These are phyloP conservation scores for Pipra filicauda DNA, from an alignment of 2,113 vertebrate genomes.

Conservation along the genomic window DNA sequence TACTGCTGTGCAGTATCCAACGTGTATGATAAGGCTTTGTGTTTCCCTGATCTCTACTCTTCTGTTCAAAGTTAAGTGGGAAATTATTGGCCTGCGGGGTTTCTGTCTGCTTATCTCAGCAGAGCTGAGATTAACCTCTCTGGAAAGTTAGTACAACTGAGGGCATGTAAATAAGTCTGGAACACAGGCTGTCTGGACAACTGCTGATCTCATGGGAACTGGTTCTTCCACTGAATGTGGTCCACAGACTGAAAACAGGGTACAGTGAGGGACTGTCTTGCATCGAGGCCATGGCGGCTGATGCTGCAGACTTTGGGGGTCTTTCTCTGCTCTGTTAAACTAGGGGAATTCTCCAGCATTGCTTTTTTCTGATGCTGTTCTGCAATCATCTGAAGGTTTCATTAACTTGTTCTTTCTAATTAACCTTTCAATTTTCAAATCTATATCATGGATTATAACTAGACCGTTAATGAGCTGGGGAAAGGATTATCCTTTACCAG, in stretches of 20 bases:
- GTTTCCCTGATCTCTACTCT: neutral
- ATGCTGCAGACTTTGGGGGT: neutral
- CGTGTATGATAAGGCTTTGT: neutral
- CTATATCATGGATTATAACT: neutral
- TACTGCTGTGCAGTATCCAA: neutral
- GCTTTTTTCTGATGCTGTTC: neutral
- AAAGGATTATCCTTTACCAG: neutral
- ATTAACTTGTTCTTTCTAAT: neutral
- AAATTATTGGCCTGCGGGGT: slow-evolving; percentile 3
- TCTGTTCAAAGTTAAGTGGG: neutral
- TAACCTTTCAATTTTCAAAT: neutral
- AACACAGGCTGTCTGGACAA: neutral
- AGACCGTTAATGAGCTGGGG: neutral
- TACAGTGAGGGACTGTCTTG: neutral
- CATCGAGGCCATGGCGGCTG: neutral
- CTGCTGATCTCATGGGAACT: neutral
- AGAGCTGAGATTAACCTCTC: neutral
- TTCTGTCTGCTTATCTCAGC: neutral
- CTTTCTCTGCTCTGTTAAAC: neutral
- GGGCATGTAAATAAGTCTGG: neutral
- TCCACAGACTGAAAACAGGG: neutral
- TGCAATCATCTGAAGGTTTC: neutral
- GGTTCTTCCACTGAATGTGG: neutral
- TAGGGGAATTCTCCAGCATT: neutral
- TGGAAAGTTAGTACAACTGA: neutral